These are phyloP conservation scores for Diadema setosum DNA, from an alignment of 35 echinoderm and acorn worm species.

Conservation along the genomic window DNA sequence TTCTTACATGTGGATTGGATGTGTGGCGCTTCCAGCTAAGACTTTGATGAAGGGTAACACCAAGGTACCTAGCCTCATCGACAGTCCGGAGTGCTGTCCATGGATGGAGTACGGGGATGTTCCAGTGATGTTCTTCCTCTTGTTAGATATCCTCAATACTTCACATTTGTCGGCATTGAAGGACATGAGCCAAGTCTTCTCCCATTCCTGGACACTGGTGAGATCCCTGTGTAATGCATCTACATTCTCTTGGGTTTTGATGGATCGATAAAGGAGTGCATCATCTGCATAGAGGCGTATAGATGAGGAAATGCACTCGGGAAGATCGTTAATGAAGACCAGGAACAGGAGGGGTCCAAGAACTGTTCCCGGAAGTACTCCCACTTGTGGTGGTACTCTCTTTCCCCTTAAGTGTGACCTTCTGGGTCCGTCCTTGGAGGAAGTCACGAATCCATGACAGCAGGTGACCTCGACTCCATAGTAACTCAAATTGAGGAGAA, in stretches of 20 bases:
- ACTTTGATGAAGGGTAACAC: background rate
- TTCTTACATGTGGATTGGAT: conserved; percentile 16
- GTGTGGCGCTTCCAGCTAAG: conserved; percentile 30
- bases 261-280: background rate
- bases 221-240: conserved; percentile 15
- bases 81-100: background rate
- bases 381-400: background rate
- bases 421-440: background rate
- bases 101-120: background rate
- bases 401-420: background rate
- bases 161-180: no score
- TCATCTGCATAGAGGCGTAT: conserved; percentile 34
- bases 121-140: background rate
- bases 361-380: conserved; percentile 24
- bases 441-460: conserved; percentile 5
- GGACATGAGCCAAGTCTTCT: background rate
- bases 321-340: conserved; percentile 46
- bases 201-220: background rate
- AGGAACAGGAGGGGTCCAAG: conserved; percentile 35
- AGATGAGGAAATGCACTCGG: background rate
- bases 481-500: conserved; percentile 16
- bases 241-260: background rate
- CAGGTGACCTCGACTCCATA: background rate
- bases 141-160: background rate
- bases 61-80: background rate